Percentiles rank a stretch among this genome's conserved stretches.
Evolutionary conservation across 2,113 vertebrate species (phyloP).

Genomic region (Centropus bengalensis): DNA sequence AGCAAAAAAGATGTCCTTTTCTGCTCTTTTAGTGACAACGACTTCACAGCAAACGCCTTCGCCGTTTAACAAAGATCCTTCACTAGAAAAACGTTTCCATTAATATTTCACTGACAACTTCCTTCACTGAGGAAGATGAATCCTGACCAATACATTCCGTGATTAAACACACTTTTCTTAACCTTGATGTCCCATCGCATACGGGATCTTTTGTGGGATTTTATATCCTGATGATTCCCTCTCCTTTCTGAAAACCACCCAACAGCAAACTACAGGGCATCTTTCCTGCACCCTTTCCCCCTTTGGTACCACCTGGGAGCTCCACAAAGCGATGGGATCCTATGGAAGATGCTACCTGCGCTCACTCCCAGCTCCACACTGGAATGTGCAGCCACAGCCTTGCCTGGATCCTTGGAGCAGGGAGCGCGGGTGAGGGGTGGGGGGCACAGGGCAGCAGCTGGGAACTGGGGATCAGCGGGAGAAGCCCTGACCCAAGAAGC

Average conservation of each 20-base stretch:
- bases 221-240: neutral
- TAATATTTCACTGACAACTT: neutral
- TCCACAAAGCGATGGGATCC: fast-evolving
- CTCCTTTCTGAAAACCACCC: neutral
- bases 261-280: neutral
- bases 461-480: too few relatives aligned
- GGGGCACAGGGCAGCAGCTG: too few relatives aligned
- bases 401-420: fast-evolving
- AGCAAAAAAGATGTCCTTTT: neutral
- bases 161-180: neutral
- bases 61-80: neutral
- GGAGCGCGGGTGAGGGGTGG: neutral
- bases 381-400: too few relatives aligned
- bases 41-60: neutral
- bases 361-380: too few relatives aligned
- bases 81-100: neutral
- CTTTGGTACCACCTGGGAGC: neutral
- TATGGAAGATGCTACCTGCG: neutral
- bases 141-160: neutral
- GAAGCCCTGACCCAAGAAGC: too few relatives aligned
- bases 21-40: neutral
- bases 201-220: neutral
- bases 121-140: neutral
- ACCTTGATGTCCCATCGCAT: neutral
- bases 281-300: neutral